phyloP scores from a whole-genome alignment of 2,113 vertebrate genomes.

The Anarrhichthys ocellatus region DNA sequence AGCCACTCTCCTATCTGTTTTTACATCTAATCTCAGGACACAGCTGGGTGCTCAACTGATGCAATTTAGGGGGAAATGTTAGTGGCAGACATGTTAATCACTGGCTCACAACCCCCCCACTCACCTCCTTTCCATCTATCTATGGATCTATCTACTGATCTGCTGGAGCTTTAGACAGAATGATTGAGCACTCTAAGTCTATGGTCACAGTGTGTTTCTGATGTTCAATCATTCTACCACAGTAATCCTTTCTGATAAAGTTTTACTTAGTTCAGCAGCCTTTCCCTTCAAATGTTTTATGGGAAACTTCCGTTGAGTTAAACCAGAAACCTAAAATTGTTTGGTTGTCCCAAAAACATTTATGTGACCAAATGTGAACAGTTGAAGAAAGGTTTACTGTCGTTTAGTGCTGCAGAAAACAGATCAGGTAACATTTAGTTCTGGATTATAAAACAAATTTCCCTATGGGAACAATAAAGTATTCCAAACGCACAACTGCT shows the following conservation, averaged over 20 bases:
- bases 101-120: not conserved
- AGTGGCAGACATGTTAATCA: conserved; percentile 49
- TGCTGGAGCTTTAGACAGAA: conserved; percentile 14
- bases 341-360: too few relatives aligned
- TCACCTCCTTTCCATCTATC: conserved; percentile 12
- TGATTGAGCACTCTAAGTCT: conserved; percentile 7
- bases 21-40: conserved; percentile 55
- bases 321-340: not conserved
- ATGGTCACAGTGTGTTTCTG: not conserved
- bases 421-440: not conserved
- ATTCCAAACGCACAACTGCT: not conserved
- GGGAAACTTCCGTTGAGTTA: not conserved
- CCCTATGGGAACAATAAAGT: too few relatives aligned
- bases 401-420: not conserved
- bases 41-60: conserved; percentile 56
- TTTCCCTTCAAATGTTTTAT: not conserved
- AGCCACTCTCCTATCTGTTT: conserved; percentile 40
- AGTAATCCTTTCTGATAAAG: not conserved
- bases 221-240: not conserved
- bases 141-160: conserved; percentile 30
- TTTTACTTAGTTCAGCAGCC: not conserved
- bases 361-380: not conserved
- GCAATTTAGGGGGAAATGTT: conserved; percentile 48
- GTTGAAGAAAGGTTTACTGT: not conserved
- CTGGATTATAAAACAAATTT: not conserved